Base-by-base conservation (phyloP, 1,140 invertebrate genomes). In the Phortica variegata region DNA sequence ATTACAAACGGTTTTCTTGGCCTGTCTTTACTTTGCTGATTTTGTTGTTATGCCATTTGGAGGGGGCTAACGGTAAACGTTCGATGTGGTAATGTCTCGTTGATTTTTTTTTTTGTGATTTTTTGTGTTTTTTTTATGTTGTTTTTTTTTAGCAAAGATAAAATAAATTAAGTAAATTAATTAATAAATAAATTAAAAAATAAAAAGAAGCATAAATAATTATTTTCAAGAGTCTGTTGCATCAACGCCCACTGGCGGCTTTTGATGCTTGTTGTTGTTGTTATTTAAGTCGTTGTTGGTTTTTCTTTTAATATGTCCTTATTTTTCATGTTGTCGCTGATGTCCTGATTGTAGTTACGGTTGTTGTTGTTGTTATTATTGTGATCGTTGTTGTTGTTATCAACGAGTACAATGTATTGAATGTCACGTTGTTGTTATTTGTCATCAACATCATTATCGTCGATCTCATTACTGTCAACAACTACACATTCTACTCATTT, bases 121-220 rank as follows among this genome's bases (percentile, higher is more conserved):
- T 36, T 36, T 13, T n/a, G n/a, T n/a, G 23, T 26, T 26, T 6
- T 26, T 5, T n/a, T 26, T 10, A 26, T 26, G 23, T 26, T 26
- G 6, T 62, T 54, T 63, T 26, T 26, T 26, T 10, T 36, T 36
- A 6, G 16, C 19, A 13, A 40, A 17, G 52, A 46, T 59, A 55
- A 65, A 68, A 70, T 65, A 70, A 70, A 70, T 65, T 65, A 66
- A 65, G 70, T 70, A 69, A 69, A 69, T 69, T 70, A 70, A 61
- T 65, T 70, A 69, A 69, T 70, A 69, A 69, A 69, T 69, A 65
- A 69, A 65, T 69, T 69, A 69, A 69, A 36, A 36, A 36, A 6
- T 36, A 16, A 36, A 69, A 65, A 61, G 65, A 68, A 69, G 65
- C 55, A 68, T 68, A 68, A 68, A 68, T 68, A 55, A 63, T 66